A percentile compares a stretch with the other conserved stretches of the same genome.
Conservation (phyloP, 2,113 vertebrate genomes). For the Bubalus kerabau region DNA sequence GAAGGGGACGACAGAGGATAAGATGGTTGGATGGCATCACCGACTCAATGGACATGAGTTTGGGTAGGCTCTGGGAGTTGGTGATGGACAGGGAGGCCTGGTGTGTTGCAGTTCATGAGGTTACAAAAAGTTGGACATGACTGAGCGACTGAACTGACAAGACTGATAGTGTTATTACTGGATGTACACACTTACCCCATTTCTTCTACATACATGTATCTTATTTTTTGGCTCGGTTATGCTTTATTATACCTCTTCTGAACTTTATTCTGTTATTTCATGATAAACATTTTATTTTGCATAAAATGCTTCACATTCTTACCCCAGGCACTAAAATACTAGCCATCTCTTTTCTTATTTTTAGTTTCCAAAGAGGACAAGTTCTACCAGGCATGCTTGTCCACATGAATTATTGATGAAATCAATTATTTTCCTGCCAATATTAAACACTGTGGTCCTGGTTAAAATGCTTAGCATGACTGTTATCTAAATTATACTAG, state of each 20-base stretch:
- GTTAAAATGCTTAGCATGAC: not conserved
- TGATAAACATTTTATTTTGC: not conserved
- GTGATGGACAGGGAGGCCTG: no score
- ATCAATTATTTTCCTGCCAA: not conserved
- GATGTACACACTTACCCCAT: fast-evolving
- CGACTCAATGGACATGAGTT: no score
- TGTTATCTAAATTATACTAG: not conserved
- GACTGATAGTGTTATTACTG: not conserved
- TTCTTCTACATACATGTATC: not conserved
- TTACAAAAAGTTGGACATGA: no score
- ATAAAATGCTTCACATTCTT: not conserved
- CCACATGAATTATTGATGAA: not conserved
- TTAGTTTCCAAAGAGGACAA: not conserved
- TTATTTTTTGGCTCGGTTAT: not conserved
- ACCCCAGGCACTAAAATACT: not conserved
- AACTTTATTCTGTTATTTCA: not conserved
- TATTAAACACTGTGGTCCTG: not conserved
- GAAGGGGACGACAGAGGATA: no score
- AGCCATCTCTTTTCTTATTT: not conserved
- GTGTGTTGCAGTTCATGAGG: no score
- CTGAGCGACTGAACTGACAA: not conserved
- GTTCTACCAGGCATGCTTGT: not conserved
- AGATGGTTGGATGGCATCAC: no score
- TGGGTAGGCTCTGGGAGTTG: no score
- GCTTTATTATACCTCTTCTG: not conserved